Conservation (phyloP, 1,140 invertebrate genomes). For the Nomia melanderi region DNA sequence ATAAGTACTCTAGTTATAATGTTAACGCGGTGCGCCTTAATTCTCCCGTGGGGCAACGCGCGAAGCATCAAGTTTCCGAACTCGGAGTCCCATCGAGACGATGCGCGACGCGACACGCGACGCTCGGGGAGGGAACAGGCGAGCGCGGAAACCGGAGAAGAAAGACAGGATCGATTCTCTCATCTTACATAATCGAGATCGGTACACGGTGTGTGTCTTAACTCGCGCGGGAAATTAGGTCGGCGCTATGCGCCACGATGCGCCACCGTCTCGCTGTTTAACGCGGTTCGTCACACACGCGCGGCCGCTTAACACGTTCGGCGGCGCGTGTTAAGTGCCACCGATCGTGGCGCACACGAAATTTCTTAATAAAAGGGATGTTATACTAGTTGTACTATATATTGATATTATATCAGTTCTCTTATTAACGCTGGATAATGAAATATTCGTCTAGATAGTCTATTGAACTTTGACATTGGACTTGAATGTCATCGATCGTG, state of each 20-base stretch:
- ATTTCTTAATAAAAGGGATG: no score
- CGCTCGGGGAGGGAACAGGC: no score
- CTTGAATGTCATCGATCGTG: no score
- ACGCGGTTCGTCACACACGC: conserved; percentile 9
- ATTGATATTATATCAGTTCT: no score
- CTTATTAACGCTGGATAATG: no score
- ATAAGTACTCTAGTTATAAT: no score
- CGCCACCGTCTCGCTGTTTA: conserved; percentile 43
- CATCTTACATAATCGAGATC: conserved; percentile 9
- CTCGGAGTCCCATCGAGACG: neutral
- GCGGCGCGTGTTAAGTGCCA: neutral
- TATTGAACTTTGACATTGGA: no score
- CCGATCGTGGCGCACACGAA: neutral
- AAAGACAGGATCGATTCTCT: neutral
- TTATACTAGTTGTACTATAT: no score
- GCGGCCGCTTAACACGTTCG: neutral
- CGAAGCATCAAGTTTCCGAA: neutral
- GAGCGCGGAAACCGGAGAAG: neutral
- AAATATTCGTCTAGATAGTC: no score
- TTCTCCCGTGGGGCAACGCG: no score
- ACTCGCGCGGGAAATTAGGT: conserved; percentile 44
- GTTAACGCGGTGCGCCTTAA: no score
- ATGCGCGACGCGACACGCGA: neutral
- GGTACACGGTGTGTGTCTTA: conserved; percentile 16
- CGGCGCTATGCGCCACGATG: conserved; percentile 51